A percentile compares a stretch with the other conserved stretches of the same genome.
phyloP scores from a whole-genome alignment of 2,113 vertebrate genomes.

The Ctenomys sociabilis region DNA sequence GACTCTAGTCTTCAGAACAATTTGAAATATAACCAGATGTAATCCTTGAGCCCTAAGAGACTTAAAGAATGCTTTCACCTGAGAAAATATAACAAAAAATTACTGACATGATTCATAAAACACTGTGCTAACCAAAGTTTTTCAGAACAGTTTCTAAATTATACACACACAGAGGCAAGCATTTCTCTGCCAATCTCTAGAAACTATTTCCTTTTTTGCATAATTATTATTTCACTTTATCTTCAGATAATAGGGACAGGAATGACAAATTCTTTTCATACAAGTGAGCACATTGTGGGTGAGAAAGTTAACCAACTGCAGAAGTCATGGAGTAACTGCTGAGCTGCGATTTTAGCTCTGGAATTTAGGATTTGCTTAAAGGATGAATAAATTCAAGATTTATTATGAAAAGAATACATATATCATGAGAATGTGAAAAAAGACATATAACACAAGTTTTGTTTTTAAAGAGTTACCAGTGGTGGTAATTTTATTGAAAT shows the following conservation, averaged over 20 bases:
- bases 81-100: constrained; percentile 55
- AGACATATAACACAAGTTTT: not conserved
- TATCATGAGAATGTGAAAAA: constrained; percentile 39
- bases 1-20: constrained; percentile 68
- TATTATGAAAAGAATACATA: constrained; percentile 24
- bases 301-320: not conserved
- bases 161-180: not conserved
- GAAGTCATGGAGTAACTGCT: not conserved
- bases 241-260: constrained; percentile 10
- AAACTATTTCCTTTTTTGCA: not conserved
- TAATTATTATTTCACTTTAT: constrained; percentile 26
- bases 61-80: constrained; percentile 77
- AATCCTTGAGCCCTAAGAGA: constrained; percentile 58
- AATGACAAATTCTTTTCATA: constrained; percentile 34
- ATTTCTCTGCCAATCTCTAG: not conserved
- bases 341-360: not conserved
- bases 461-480: not conserved
- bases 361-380: constrained; percentile 18
- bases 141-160: constrained; percentile 55
- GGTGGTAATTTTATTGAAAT: constrained; percentile 19
- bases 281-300: not conserved
- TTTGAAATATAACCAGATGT: constrained; percentile 62
- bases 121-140: not conserved
- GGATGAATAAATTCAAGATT: constrained; percentile 24
- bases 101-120: constrained; percentile 52